These are phyloP conservation scores for Aphelenchoides avenae DNA, from an alignment of 1,140 invertebrate species.

Conservation along the genomic window DNA sequence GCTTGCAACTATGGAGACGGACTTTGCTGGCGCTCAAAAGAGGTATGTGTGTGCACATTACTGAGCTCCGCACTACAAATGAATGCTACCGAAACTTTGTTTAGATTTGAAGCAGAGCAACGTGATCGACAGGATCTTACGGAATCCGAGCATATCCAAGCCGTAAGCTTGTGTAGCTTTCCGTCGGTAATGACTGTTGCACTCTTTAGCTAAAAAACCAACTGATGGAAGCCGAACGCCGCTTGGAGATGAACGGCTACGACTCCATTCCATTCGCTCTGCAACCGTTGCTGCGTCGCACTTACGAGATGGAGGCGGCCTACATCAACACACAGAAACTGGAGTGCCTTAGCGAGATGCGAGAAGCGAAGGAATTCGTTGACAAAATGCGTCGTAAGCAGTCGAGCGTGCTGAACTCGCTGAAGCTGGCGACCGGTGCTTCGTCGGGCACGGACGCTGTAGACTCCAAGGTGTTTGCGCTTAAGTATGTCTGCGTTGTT, in stretches of 20 bases:
- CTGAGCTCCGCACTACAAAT: not conserved
- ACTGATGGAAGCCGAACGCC: slow-evolving; percentile 47
- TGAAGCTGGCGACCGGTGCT: slow-evolving; percentile 57
- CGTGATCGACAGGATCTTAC: slow-evolving; percentile 8
- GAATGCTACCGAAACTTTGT: slow-evolving; percentile 1
- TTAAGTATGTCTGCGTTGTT: slow-evolving; percentile 44
- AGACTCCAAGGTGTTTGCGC: slow-evolving; percentile 51
- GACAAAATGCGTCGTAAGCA: slow-evolving; percentile 55
- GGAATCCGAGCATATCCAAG: slow-evolving; percentile 17
- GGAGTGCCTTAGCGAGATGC: slow-evolving; percentile 56
- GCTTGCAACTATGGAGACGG: slow-evolving; percentile 49
- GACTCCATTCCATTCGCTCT: slow-evolving; percentile 36
- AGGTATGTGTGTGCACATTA: slow-evolving; percentile 1
- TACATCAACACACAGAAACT: slow-evolving; percentile 46
- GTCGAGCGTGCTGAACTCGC: slow-evolving; percentile 46
- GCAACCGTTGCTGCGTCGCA: slow-evolving; percentile 51
- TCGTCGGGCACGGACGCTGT: slow-evolving; percentile 52
- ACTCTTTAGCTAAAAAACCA: slow-evolving; percentile 44
- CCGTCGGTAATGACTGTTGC: slow-evolving; percentile 1
- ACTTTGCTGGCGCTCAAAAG: slow-evolving; percentile 48
- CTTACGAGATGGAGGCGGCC: slow-evolving; percentile 51
- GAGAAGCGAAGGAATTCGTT: slow-evolving; percentile 53
- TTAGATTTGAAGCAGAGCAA: slow-evolving; percentile 33
- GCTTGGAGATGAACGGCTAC: slow-evolving; percentile 37
- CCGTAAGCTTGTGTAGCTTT: slow-evolving; percentile 18